Evolutionary conservation across 2,113 vertebrate species (phyloP), one percentile per base, ranked within the genome.

Genomic region (Sinocyclocheilus anshuiensis): DNA sequence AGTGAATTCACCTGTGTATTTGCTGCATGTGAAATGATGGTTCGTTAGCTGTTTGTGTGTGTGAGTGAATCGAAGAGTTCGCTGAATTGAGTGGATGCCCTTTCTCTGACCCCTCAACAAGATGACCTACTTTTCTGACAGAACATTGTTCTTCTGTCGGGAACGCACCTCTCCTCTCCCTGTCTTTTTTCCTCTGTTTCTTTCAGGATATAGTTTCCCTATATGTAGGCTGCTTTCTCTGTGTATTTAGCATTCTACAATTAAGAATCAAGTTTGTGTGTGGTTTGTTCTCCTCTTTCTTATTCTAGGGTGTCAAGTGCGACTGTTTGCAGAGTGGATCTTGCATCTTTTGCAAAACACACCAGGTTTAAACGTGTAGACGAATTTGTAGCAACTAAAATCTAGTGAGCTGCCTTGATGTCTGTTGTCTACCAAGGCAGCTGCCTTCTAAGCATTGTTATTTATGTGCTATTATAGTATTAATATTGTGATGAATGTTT

Each of bases 61-160:
- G 69, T 22, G 48, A 9, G 18, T 12, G 77, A 61, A 42, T 80
- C 22, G 22, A 63, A 80, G 9, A 53, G 63, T 50, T 72, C 10
- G 0, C 10, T 74, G 69, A 74, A 84, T 55, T n/a, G 81, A 84
- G 81, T 26, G 20, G 29, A 59, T 59, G 69, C 26, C 67, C 81
- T 84, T 69, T 71, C 50, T 72, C 81, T 84, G 81, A 84, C 81
- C 81, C 50, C 50, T 84, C 69, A 84, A 84, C 81, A 74, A 74
- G 50, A 84, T 84, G 81, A 74, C 81, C 81, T 74, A 84, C 67
- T 84, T 84, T 82, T 42, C 67, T 84, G 81, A 74, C 81, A 84
- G 69, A 84, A 84, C 81, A 84, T 84, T 84, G 81, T 84, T 84
- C 81, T 74, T 83, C 81, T 50, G 42, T 69, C 11, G 45, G 11